Conservation (phyloP, 2,113 vertebrate species). For the Rhea americana region DNA sequence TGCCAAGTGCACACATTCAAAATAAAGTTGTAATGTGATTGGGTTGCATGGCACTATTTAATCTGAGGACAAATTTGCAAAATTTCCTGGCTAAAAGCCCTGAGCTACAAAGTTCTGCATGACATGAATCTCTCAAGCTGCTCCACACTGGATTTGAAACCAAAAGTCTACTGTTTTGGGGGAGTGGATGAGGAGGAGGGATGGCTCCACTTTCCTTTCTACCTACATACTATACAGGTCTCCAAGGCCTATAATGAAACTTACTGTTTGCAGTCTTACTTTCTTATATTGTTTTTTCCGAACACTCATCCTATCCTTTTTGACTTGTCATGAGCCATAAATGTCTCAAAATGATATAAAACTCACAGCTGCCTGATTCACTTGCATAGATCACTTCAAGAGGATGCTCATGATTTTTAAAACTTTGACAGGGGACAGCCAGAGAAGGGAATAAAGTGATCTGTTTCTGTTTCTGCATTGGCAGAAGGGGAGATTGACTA, state of each 20-base stretch:
- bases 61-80: conserved; percentile 31
- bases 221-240: neutral
- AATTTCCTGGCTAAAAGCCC: conserved; percentile 41
- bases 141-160: neutral
- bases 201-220: neutral
- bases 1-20: conserved; percentile 31
- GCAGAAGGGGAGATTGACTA: neutral
- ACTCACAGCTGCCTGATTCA: neutral
- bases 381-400: neutral
- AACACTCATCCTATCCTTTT: neutral
- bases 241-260: neutral
- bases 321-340: neutral
- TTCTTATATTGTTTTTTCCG: neutral
- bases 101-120: neutral
- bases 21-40: conserved; percentile 3
- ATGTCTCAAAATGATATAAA: neutral
- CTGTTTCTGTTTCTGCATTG: neutral
- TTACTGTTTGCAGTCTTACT: neutral
- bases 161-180: neutral
- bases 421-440: neutral
- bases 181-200: neutral
- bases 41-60: conserved; percentile 30
- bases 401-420: neutral
- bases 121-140: neutral
- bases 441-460: neutral